phyloP scores from a whole-genome alignment of 2,888 invertebrate species.

The Hemicrepidius hirtus region DNA sequence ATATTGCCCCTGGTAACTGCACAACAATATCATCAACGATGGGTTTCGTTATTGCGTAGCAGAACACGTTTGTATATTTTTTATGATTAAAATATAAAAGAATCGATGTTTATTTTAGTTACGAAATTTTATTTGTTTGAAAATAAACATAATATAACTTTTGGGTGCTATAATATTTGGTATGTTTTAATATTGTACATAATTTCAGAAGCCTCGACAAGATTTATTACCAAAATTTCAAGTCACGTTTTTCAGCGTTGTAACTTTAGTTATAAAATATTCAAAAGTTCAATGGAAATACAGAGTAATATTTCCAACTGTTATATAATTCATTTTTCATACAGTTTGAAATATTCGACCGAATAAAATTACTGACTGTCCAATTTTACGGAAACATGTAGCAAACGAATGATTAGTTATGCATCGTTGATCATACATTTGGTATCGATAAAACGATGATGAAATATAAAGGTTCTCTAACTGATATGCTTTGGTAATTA shows the following conservation, averaged over 20 bases:
- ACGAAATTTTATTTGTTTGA: neutral
- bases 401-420: slow-evolving; percentile 34
- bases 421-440: slow-evolving; percentile 39
- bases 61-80: neutral
- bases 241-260: slow-evolving; percentile 33
- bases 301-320: slow-evolving; percentile 38
- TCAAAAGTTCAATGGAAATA: slow-evolving; percentile 42
- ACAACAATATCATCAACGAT: slow-evolving; percentile 29
- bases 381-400: slow-evolving; percentile 43
- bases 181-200: slow-evolving; percentile 21
- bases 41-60: neutral
- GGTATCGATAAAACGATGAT: slow-evolving; percentile 29
- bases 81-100: no score
- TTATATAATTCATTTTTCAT: slow-evolving; percentile 43
- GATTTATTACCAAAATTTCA: slow-evolving; percentile 33
- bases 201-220: slow-evolving; percentile 17
- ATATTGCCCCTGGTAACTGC: slow-evolving; percentile 17
- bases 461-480: slow-evolving; percentile 18
- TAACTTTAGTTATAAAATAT: slow-evolving; percentile 38
- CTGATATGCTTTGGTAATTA: slow-evolving; percentile 9
- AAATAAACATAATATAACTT: neutral
- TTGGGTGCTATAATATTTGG: neutral
- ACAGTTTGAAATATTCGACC: slow-evolving; percentile 33
- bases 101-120: no score
- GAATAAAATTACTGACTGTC: slow-evolving; percentile 37